Evolutionary conservation across 2,888 invertebrate species (phyloP).

Genomic region (Tenodera sinensis): DNA sequence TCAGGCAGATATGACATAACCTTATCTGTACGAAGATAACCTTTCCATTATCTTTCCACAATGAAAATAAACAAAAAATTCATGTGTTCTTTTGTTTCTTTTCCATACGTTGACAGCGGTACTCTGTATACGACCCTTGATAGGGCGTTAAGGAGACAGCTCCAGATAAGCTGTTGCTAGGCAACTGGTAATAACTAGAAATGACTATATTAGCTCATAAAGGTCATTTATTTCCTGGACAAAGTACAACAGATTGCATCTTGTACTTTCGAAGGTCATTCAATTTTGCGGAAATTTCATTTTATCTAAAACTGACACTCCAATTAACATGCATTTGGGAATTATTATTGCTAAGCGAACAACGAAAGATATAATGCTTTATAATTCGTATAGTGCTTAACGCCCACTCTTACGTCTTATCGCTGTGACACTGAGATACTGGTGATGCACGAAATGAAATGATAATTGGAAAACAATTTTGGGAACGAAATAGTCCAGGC

Average conservation of each 20-base stretch:
- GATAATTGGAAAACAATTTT: too few species aligned
- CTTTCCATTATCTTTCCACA: neutral
- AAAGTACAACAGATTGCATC: neutral
- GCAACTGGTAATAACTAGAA: neutral
- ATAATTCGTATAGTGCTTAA: too few species aligned
- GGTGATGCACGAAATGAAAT: too few species aligned
- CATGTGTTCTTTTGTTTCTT: neutral
- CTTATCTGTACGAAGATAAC: neutral
- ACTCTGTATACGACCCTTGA: neutral
- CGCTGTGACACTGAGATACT: too few species aligned
- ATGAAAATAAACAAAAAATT: neutral
- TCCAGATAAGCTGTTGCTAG: neutral
- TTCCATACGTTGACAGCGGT: neutral
- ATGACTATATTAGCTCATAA: neutral
- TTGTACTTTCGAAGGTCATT: neutral
- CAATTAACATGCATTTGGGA: too few species aligned
- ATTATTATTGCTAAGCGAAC: too few species aligned
- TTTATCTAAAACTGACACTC: too few species aligned
- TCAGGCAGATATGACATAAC: neutral
- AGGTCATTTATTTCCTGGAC: neutral
- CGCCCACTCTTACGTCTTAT: too few species aligned
- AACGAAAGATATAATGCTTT: too few species aligned
- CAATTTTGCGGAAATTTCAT: too few species aligned
- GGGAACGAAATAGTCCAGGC: too few species aligned
- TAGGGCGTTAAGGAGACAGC: neutral